Percentiles rank a stretch among this genome's conserved stretches.
These are phyloP conservation scores for Drosophila willistoni DNA, from an alignment of 1,140 invertebrate genomes.

Conservation along the genomic window DNA sequence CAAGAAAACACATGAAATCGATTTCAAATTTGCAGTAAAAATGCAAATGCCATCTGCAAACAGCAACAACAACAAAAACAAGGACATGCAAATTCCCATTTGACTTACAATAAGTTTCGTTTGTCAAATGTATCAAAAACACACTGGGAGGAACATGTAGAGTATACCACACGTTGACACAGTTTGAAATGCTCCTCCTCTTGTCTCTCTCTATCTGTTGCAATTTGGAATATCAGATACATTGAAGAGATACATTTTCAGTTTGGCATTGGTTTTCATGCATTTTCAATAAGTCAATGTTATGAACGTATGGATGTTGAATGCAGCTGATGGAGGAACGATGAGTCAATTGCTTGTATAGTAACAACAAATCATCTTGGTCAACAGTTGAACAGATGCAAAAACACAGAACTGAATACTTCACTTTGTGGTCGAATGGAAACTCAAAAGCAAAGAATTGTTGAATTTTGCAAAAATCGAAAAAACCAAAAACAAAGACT, in stretches of 20 bases:
- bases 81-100: slow-evolving; percentile 54
- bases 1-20: slow-evolving; percentile 43
- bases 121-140: slow-evolving; percentile 59
- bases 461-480: no score
- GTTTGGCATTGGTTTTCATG: slow-evolving; percentile 14
- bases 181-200: slow-evolving; percentile 25
- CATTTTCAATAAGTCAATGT: slow-evolving; percentile 22
- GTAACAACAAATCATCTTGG: slow-evolving; percentile 4
- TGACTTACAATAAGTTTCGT: slow-evolving; percentile 38
- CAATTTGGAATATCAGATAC: slow-evolving; percentile 10
- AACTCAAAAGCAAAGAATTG: not conserved
- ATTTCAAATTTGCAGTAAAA: slow-evolving; percentile 68
- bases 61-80: slow-evolving; percentile 4
- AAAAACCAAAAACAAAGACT: no score
- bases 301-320: not conserved
- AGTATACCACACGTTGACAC: slow-evolving; percentile 35
- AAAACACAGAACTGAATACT: not conserved
- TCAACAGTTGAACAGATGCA: not conserved
- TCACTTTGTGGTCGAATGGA: not conserved
- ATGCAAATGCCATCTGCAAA: slow-evolving; percentile 55
- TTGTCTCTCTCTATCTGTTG: slow-evolving; percentile 10
- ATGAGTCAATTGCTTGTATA: not conserved
- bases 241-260: slow-evolving; percentile 6
- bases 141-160: not conserved
- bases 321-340: not conserved